phyloP scores from a whole-genome alignment of 2,888 invertebrate species.

The Gerris lacustris region DNA sequence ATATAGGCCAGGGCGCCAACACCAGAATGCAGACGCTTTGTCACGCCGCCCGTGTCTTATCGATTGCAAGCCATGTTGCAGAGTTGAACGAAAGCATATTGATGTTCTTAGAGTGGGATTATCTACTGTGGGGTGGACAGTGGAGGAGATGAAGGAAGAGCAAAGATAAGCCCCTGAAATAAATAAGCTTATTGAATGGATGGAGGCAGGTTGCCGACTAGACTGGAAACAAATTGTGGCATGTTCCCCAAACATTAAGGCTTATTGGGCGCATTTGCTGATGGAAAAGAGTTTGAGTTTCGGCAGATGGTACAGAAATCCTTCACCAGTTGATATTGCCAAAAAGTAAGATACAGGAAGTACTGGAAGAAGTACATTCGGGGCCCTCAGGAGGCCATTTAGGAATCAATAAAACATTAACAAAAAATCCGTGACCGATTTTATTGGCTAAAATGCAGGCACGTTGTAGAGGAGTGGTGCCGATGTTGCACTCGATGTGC shows the following conservation, averaged over 20 bases:
- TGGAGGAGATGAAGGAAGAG: background rate
- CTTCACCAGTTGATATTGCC: constrained; percentile 23
- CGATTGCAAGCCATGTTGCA: constrained; percentile 14
- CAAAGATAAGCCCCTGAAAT: constrained; percentile 6
- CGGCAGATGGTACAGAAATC: constrained; percentile 18
- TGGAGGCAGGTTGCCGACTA: background rate
- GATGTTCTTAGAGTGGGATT: background rate
- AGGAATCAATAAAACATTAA: constrained; percentile 30
- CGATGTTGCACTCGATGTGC: constrained; percentile 22
- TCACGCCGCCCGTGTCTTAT: constrained; percentile 26
- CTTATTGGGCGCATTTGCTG: constrained; percentile 11
- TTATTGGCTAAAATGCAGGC: constrained; percentile 25
- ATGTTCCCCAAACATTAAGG: background rate
- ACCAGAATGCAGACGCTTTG: constrained; percentile 29
- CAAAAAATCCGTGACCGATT: constrained; percentile 29
- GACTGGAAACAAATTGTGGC: background rate
- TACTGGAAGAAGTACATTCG: constrained; percentile 27
- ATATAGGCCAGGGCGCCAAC: constrained; percentile 22
- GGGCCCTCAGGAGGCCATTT: constrained; percentile 31
- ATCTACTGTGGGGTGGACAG: background rate
- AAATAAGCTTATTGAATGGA: background rate
- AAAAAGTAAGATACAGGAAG: constrained; percentile 17
- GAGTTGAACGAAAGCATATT: background rate
- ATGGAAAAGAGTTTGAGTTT: constrained; percentile 14
- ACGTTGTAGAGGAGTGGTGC: constrained; percentile 29